Evolutionary conservation across 2,113 vertebrate genomes (phyloP).

Genomic region (Ibidorhyncha struthersii): DNA sequence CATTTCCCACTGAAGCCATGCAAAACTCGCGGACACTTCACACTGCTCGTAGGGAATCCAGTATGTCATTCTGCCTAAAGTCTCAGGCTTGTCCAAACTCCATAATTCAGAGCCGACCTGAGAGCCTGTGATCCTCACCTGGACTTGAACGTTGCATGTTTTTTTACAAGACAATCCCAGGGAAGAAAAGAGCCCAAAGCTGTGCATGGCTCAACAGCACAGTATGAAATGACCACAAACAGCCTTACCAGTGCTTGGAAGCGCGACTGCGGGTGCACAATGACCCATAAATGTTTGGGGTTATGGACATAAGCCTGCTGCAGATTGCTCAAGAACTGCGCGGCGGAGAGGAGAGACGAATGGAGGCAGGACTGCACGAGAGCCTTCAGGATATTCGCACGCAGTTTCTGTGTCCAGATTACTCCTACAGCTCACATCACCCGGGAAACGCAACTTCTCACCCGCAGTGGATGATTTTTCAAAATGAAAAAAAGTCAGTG

Average conservation of each 20-base stretch:
- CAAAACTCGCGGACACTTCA: not conserved
- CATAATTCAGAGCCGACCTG: not conserved
- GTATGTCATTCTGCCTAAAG: not conserved
- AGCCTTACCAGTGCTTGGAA: not conserved
- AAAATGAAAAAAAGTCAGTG: not conserved
- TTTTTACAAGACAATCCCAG: too few species aligned
- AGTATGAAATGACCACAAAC: not conserved
- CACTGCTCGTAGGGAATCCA: not conserved
- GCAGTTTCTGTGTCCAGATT: not conserved
- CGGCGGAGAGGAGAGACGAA: not conserved
- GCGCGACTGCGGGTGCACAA: rapidly evolving
- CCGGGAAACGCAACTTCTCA: not conserved
- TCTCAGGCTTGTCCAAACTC: not conserved
- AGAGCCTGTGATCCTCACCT: not conserved
- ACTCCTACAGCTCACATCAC: rapidly evolving
- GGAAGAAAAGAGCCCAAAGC: not conserved
- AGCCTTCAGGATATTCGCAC: rapidly evolving
- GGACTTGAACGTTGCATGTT: rapidly evolving
- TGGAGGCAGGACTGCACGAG: not conserved
- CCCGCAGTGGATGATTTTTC: not conserved
- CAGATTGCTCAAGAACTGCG: too few species aligned
- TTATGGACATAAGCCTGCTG: not conserved
- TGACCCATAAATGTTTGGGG: not conserved
- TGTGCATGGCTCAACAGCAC: not conserved
- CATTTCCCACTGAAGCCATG: not conserved